These are phyloP conservation scores for Pseudomyrmex concolor DNA, from an alignment of 1,140 invertebrate genomes.

Conservation along the genomic window DNA sequence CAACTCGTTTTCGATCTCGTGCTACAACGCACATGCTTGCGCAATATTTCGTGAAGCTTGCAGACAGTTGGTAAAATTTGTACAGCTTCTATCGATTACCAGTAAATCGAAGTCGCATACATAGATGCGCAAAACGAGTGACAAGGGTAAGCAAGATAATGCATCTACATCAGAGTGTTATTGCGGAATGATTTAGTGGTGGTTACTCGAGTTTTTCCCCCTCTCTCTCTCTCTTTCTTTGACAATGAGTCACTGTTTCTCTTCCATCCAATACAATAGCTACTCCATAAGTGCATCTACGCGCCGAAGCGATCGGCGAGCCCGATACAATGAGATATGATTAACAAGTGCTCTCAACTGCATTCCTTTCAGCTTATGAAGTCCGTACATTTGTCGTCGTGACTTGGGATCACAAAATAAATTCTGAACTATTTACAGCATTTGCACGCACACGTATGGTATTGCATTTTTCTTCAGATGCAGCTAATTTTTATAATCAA, in stretches of 20 bases:
- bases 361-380: neutral
- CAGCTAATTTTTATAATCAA: conserved; percentile 15
- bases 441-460: too few relatives aligned
- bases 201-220: conserved; percentile 47
- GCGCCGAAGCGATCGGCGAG: conserved; percentile 15
- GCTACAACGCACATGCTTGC: neutral
- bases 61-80: conserved; percentile 47
- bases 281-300: conserved; percentile 28
- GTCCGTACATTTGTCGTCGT: neutral
- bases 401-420: too few relatives aligned
- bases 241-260: conserved; percentile 68
- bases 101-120: conserved; percentile 58
- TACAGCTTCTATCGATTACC: conserved; percentile 62
- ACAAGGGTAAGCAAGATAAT: conserved; percentile 65
- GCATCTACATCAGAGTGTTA: conserved; percentile 51
- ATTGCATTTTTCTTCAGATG: neutral
- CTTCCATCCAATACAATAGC: conserved; percentile 48
- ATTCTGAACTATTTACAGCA: too few relatives aligned
- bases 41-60: conserved; percentile 32
- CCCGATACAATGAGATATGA: conserved; percentile 19
- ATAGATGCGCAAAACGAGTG: conserved; percentile 70
- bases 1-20: too few relatives aligned
- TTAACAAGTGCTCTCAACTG: conserved; percentile 20
- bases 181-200: conserved; percentile 62
- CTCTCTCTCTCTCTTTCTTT: neutral